These are phyloP conservation scores for Phalloptychus januarius DNA, from an alignment of 2,797 vertebrate genomes.

Conservation along the genomic window DNA sequence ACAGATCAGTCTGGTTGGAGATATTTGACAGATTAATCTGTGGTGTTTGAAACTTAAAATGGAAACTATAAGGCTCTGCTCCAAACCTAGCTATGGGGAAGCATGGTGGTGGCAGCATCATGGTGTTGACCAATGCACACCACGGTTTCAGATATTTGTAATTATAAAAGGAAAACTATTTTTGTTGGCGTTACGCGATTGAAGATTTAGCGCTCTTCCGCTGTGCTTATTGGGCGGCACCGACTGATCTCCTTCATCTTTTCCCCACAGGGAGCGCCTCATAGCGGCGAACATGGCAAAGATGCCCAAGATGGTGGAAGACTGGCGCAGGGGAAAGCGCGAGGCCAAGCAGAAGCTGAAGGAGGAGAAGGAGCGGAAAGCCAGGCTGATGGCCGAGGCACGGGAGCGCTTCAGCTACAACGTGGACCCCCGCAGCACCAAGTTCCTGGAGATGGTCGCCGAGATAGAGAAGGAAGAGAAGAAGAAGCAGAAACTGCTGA, in stretches of 20 bases:
- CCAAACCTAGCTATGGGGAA: not conserved
- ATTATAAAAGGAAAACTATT: not conserved
- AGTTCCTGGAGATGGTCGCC: slow-evolving; percentile 86
- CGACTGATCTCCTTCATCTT: slow-evolving; percentile 8
- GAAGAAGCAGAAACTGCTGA: slow-evolving; percentile 85
- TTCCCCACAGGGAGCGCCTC: slow-evolving; percentile 78
- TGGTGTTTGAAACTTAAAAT: not conserved
- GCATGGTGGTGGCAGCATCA: not conserved
- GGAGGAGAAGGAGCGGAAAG: slow-evolving; percentile 80
- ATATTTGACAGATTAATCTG: not conserved
- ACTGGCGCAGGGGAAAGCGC: slow-evolving; percentile 81
- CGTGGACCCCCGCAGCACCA: slow-evolving; percentile 80
- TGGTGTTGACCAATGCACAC: not conserved
- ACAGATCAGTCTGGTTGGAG: not conserved
- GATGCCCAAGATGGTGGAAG: slow-evolving; percentile 89
- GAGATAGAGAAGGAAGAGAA: slow-evolving; percentile 88
- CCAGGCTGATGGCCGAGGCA: slow-evolving; percentile 77
- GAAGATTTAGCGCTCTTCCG: not conserved
- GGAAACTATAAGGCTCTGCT: not conserved
- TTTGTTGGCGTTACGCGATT: not conserved
- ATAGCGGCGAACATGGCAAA: slow-evolving; percentile 87
- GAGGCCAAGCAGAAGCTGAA: slow-evolving; percentile 76
- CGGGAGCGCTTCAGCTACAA: slow-evolving; percentile 83
- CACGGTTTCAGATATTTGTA: not conserved
- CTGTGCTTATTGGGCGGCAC: not conserved